Base-by-base conservation (phyloP, 92 coral and sea anemone genomes). In the Siderastrea radians region DNA sequence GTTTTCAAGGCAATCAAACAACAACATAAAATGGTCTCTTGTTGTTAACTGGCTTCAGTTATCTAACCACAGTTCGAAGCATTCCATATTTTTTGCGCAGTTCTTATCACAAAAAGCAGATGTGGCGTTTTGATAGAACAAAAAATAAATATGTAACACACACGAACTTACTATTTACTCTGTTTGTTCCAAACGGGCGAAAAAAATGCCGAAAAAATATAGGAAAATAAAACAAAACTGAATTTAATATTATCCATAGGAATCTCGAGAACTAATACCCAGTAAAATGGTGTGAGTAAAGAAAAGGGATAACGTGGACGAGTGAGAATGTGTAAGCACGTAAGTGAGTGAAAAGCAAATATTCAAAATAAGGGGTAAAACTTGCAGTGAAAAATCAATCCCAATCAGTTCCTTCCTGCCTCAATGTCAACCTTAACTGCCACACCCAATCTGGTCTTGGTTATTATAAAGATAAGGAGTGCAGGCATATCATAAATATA, bases 101-200 rank as follows among this genome's bases (percentile, higher is more conserved):
- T 16, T n/a, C 78, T 82, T 82, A 82, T 69, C 86, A 13, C 69
- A 6, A 53, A 14, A 58, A 70, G 47, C 78, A 71, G 59, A 70
- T 71, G 86, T 45, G 68, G 45, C 49, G 51, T 49, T 62, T n/a
- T 79, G 64, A 54, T 19, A 58, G 5, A 26, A n/a, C 9, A 55
- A 55, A 53, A 55, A 55, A 55, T 55, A 2, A 55, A 7, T 7
- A 55, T 45, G 65, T 1, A 54, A 43, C 64, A 55, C 38, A 5
- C 52, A 57, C 19, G n/a, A 43, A 38, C 75, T 13, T 26, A 45
- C n/a, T 26, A 13, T 4, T 48, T 2, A 49, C 19, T 45, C 14
- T 19, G 7, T 3, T n/a, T 13, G 11, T 64, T 2, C 68, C 17
- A 26, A 26, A 26, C 38, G 38, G 38, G 38, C 38, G 38, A 26